A percentile compares a stretch with the other conserved stretches of the same genome.
Evolutionary conservation across 1,140 invertebrate genomes (phyloP).

Genomic region (Thereuonema tuberculata): DNA sequence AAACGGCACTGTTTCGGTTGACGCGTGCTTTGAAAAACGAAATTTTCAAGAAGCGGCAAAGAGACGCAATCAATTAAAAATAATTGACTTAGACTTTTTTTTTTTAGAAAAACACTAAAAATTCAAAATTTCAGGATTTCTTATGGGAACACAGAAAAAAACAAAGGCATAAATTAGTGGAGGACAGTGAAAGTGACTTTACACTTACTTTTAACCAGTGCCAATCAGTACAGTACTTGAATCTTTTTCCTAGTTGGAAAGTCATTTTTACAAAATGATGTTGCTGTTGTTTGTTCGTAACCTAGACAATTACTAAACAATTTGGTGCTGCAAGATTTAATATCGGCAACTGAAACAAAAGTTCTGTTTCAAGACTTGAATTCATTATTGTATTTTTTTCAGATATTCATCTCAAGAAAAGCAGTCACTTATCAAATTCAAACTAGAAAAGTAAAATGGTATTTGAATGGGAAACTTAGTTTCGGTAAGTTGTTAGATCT

Average conservation of each 20-base stretch:
- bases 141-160: too few species aligned
- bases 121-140: too few species aligned
- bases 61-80: too few species aligned
- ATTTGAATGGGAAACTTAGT: too few species aligned
- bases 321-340: slow-evolving; percentile 39
- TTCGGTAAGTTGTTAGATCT: too few species aligned
- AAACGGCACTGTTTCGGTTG: too few species aligned
- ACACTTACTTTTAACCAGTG: slow-evolving; percentile 69
- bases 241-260: slow-evolving; percentile 60
- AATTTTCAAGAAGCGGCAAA: too few species aligned
- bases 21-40: too few species aligned
- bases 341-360: slow-evolving; percentile 53
- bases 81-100: too few species aligned
- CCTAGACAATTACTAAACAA: slow-evolving; percentile 64
- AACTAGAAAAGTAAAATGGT: too few species aligned
- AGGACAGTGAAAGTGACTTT: slow-evolving; percentile 11
- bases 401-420: slow-evolving; percentile 19
- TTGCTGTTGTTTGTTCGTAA: slow-evolving; percentile 61
- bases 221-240: slow-evolving; percentile 55
- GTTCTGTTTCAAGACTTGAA: slow-evolving; percentile 56
- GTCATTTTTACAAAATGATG: slow-evolving; percentile 48
- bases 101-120: too few species aligned
- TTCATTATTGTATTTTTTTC: slow-evolving; percentile 37
- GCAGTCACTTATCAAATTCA: too few species aligned
- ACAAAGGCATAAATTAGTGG: slow-evolving; percentile 5